These are phyloP conservation scores for Cyanistes caeruleus DNA, from an alignment of 2,113 vertebrate species.

Conservation along the genomic window DNA sequence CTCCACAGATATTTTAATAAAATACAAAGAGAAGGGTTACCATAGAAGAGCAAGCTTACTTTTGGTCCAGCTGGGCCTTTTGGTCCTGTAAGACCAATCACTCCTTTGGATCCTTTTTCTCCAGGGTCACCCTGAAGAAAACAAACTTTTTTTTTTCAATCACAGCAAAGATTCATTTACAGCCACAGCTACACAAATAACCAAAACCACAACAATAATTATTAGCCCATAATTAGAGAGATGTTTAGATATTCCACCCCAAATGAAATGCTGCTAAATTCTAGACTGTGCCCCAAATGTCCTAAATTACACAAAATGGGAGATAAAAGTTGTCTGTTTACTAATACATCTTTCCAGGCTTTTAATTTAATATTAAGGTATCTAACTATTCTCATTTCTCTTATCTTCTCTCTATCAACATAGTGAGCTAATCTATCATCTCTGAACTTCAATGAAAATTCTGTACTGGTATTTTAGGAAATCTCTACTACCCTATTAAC, in stretches of 20 bases:
- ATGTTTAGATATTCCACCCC: neutral
- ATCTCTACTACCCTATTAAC: neutral
- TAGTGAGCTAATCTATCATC: neutral
- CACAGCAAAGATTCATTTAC: neutral
- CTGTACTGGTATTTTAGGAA: neutral
- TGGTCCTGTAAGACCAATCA: slow-evolving; percentile 46
- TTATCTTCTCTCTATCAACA: neutral
- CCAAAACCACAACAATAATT: fast-evolving
- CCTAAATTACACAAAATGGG: neutral
- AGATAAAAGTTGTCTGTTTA: neutral
- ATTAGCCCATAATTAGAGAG: neutral
- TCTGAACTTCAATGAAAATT: neutral
- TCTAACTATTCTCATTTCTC: neutral
- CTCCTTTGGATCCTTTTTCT: slow-evolving; percentile 71
- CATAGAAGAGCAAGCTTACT: slow-evolving; percentile 48
- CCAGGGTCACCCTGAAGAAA: slow-evolving; percentile 69
- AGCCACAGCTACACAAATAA: neutral
- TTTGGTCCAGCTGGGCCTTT: slow-evolving; percentile 64
- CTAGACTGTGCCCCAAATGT: neutral
- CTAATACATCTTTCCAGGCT: neutral
- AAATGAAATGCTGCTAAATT: neutral
- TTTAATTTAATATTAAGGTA: neutral
- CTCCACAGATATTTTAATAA: neutral
- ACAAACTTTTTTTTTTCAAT: neutral
- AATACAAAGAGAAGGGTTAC: neutral